Percentiles rank a stretch among this genome's conserved stretches.
Conservation (phyloP, 1,140 invertebrate species). For the Trinorchestia longiramus region DNA sequence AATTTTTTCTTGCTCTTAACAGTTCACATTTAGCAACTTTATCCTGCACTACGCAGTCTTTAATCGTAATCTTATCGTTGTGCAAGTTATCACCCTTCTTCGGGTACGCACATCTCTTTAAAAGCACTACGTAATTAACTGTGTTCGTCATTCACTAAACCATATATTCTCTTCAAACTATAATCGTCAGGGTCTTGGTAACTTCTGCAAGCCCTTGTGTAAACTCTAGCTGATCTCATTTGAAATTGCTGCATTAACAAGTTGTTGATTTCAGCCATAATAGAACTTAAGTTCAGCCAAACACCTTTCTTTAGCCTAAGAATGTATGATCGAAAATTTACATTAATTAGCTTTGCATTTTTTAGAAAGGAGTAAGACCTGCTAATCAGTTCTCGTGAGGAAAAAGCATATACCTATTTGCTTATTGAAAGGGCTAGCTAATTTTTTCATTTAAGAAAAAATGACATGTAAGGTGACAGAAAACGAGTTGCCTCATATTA, state of each 20-base stretch:
- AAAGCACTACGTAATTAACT: neutral
- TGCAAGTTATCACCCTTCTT: no score
- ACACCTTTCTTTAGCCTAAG: neutral
- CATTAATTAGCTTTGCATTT: neutral
- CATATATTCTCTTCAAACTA: no score
- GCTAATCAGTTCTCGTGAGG: neutral
- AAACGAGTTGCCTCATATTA: neutral
- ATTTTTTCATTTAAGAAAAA: neutral
- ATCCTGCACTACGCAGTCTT: neutral
- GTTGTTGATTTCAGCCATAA: no score
- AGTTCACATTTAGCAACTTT: neutral
- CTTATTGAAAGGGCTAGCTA: neutral
- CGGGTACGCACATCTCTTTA: neutral
- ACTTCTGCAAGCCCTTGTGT: no score
- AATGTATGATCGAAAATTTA: neutral
- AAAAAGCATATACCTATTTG: neutral
- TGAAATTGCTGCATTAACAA: no score
- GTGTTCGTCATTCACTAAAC: no score
- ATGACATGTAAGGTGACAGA: neutral
- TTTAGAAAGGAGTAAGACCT: neutral
- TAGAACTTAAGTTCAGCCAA: neutral
- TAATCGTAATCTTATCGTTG: neutral
- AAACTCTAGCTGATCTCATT: no score
- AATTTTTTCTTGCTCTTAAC: neutral
- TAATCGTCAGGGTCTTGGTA: no score